Evolutionary conservation across 2,888 invertebrate genomes (phyloP), one percentile per base, ranked within the genome.

Genomic region (Melanostoma mellinum): DNA sequence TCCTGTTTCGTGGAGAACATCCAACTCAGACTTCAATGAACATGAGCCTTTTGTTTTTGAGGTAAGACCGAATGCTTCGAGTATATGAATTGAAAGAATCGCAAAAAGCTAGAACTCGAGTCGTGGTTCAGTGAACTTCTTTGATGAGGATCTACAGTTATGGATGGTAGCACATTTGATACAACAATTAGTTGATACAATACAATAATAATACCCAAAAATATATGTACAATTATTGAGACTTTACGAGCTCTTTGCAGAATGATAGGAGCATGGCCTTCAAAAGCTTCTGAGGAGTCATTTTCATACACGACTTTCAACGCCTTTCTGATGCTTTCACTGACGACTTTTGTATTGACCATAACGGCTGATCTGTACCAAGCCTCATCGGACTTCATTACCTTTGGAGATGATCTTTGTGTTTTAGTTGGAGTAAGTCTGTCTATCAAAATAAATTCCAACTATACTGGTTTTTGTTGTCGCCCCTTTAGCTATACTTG

Each of bases 341-440:
- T 87, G 9, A n/a, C 55, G 0, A 53, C 78, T 10, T 85, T 86
- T 72, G 60, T 79, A 4, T 4, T 74, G 5, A 86, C 86, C 6
- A 86, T 86, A 30, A 86, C 86, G 10, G 87, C 85, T 33, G 86
- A 87, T 65, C 84, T 87, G 0, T 82, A 86, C 58, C 87, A 87
- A 30, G 86, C 86, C 6, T 80, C 85, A 5, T 60, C 73, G 4
- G 86, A 88, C 69, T 72, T 87, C 63, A 69, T 87, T 4, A 56
- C 82, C 36, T 86, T 88, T 42, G 87, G 88, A 4, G 88, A 88
- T 10, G 87, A 87, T 48, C 46, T 88, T 0, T 87, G 87, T 60
- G 76, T 87, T 35, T 65, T 87, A 6, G 58, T 86, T 30, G 88
- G 87, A 46, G 88, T 88, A 85, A 86, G 77, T 9, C n/a, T 9